These are phyloP conservation scores for Nomada hirtipes DNA, from an alignment of 2,888 invertebrate genomes.

Conservation along the genomic window DNA sequence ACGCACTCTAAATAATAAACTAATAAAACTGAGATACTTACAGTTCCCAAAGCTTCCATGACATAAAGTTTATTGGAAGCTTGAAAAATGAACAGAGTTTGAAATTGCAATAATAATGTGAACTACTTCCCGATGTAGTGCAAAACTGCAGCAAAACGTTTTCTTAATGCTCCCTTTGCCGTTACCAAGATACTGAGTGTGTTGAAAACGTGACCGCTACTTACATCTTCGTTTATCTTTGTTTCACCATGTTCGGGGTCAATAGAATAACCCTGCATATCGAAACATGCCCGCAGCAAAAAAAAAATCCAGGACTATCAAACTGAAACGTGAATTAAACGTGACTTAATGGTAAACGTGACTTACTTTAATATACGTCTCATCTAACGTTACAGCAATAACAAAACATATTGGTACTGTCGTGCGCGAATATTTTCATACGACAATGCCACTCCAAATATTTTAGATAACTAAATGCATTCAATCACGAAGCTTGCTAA, in stretches of 20 bases:
- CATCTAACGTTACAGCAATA: slow-evolving; percentile 1
- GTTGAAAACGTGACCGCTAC: slow-evolving; percentile 73
- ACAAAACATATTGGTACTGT: slow-evolving; percentile 6
- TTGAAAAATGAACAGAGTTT: slow-evolving; percentile 31
- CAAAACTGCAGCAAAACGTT: slow-evolving; percentile 31
- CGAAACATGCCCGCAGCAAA: slow-evolving; percentile 72
- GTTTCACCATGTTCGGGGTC: slow-evolving; percentile 80
- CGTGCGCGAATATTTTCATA: not conserved
- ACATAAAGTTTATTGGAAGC: slow-evolving; percentile 26
- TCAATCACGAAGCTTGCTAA: not conserved
- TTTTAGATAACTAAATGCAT: not conserved
- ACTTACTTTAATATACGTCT: slow-evolving; percentile 33
- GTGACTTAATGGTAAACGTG: slow-evolving; percentile 77
- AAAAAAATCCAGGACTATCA: slow-evolving; percentile 67
- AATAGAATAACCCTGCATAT: slow-evolving; percentile 82
- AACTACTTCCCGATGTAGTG: slow-evolving; percentile 16
- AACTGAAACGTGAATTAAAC: slow-evolving; percentile 82
- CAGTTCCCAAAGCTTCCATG: slow-evolving; percentile 79
- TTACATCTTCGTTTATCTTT: slow-evolving; percentile 82
- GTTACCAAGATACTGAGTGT: slow-evolving; percentile 72
- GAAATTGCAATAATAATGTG: slow-evolving; percentile 12
- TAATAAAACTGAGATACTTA: slow-evolving; percentile 71
- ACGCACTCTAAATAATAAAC: not conserved
- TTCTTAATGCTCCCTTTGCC: slow-evolving; percentile 41
- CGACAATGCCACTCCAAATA: not conserved